Evolutionary conservation across 1,140 invertebrate species (phyloP).

Genomic region (Drosophila pallidifrons): DNA sequence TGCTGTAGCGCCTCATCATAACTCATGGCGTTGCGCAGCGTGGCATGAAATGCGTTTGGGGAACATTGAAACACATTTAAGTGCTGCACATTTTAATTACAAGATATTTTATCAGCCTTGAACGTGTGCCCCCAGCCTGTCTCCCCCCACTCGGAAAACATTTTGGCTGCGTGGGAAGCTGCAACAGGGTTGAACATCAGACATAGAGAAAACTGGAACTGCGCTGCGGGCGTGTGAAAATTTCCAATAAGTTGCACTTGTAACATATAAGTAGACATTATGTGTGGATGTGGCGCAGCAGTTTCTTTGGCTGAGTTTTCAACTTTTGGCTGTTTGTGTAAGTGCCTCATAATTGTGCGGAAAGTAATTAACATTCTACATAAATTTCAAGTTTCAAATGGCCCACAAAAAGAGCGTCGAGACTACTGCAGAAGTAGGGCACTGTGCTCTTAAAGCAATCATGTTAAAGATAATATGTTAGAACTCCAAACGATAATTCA

Average conservation of each 20-base stretch:
- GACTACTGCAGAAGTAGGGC: slow-evolving; percentile 1
- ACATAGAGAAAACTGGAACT: neutral
- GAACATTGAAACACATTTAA: slow-evolving; percentile 37
- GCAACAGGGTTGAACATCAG: slow-evolving; percentile 25
- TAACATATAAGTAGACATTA: slow-evolving; percentile 31
- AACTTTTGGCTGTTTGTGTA: slow-evolving; percentile 18
- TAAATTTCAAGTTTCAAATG: slow-evolving; percentile 52
- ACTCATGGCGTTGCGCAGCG: slow-evolving; percentile 43
- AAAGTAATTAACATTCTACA: slow-evolving; percentile 72
- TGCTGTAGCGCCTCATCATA: slow-evolving; percentile 25
- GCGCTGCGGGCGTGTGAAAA: slow-evolving; percentile 75
- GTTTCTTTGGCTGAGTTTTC: slow-evolving; percentile 15
- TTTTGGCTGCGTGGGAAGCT: slow-evolving; percentile 68
- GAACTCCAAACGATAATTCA: neutral
- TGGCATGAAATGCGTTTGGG: slow-evolving; percentile 41
- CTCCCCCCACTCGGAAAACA: slow-evolving; percentile 21
- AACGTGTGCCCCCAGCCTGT: slow-evolving; percentile 12
- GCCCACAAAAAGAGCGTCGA: slow-evolving; percentile 7
- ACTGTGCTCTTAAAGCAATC: neutral
- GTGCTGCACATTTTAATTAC: slow-evolving; percentile 65
- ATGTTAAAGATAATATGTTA: neutral
- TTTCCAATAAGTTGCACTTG: slow-evolving; percentile 74
- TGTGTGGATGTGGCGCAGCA: neutral
- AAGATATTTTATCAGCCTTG: slow-evolving; percentile 46
- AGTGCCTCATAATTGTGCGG: slow-evolving; percentile 60